Evolutionary conservation across 2,113 vertebrate species (phyloP).

Genomic region (Scalopus aquaticus): DNA sequence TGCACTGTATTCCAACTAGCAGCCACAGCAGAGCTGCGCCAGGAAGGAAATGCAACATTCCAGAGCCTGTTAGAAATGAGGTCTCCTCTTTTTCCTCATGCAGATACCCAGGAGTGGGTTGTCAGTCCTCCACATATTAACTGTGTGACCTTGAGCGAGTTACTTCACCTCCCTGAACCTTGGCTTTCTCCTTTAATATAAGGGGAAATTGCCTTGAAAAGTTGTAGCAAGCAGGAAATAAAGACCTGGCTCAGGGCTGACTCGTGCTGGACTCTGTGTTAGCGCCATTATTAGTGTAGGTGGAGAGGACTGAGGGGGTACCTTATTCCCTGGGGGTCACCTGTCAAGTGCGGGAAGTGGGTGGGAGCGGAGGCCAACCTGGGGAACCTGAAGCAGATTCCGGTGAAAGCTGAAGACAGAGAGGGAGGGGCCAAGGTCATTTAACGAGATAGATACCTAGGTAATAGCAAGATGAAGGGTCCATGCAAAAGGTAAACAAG

Average conservation of each 20-base stretch:
- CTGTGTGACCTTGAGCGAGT: slow-evolving; percentile 15
- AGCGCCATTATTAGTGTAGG: neutral
- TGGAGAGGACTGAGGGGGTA: neutral
- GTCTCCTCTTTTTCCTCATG: slow-evolving; percentile 33
- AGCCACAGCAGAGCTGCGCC: neutral
- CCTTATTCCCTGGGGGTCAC: neutral
- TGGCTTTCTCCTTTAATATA: neutral
- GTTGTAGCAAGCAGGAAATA: neutral
- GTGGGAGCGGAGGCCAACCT: neutral
- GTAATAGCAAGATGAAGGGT: neutral
- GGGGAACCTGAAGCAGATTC: neutral
- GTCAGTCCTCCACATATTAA: slow-evolving; percentile 29
- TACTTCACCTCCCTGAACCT: neutral
- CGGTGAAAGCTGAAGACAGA: neutral
- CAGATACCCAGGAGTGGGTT: neutral
- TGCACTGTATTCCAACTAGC: neutral
- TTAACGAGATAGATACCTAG: neutral
- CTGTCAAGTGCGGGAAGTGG: neutral
- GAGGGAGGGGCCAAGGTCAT: neutral
- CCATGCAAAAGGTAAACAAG: slow-evolving; percentile 53
- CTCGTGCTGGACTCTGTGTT: too few relatives aligned
- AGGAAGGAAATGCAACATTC: neutral
- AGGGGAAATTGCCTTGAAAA: slow-evolving; percentile 14
- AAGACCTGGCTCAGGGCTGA: neutral
- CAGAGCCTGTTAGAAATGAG: neutral